Percentiles rank a stretch among this genome's conserved stretches.
These are phyloP conservation scores for Alentia gelatinosa DNA, from an alignment of 2,888 invertebrate species.

Conservation along the genomic window DNA sequence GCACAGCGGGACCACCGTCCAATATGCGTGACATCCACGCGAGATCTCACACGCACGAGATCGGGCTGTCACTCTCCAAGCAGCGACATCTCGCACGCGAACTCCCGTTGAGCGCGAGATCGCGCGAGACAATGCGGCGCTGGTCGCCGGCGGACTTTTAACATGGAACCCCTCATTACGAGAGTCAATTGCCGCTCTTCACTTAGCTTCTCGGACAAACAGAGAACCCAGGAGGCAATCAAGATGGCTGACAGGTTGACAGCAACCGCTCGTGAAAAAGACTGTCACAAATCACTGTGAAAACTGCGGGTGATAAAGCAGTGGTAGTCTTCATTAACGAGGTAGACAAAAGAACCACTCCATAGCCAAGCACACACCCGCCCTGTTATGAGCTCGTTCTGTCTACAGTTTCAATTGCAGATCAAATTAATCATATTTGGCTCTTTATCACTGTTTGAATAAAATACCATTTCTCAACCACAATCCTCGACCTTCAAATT, in stretches of 20 bases:
- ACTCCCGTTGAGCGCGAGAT: not conserved
- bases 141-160: not conserved
- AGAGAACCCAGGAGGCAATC: not conserved
- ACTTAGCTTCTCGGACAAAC: not conserved
- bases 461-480: no score
- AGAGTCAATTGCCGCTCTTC: conserved; percentile 32
- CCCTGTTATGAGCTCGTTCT: not conserved
- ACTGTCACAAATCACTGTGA: conserved; percentile 34
- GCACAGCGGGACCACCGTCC: not conserved
- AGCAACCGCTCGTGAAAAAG: not conserved
- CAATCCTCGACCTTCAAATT: no score
- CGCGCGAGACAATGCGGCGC: not conserved
- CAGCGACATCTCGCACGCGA: not conserved
- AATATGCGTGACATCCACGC: not conserved
- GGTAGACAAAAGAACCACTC: conserved; percentile 5
- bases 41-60: not conserved
- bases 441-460: not conserved
- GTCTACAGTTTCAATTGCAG: not conserved
- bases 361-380: not conserved
- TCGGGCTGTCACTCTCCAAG: conserved; percentile 19
- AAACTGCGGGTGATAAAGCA: conserved; percentile 18
- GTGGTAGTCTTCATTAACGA: not conserved
- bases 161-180: conserved; percentile 32
- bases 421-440: not conserved
- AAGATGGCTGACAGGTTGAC: conserved; percentile 17